Percentiles rank a stretch among this genome's conserved stretches.
These are phyloP conservation scores for Apamea anceps DNA, from an alignment of 2,888 invertebrate species.

Conservation along the genomic window DNA sequence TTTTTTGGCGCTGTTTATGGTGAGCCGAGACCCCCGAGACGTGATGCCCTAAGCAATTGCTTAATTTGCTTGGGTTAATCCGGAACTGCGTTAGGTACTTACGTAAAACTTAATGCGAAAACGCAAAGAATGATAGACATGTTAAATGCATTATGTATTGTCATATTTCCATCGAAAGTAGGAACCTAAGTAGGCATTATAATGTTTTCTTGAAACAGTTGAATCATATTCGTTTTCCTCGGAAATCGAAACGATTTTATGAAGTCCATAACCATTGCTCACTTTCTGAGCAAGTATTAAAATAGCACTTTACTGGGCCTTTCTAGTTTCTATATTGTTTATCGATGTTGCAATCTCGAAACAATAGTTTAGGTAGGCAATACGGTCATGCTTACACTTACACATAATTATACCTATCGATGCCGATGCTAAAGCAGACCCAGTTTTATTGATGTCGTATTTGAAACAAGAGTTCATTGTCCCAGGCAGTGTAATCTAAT, in stretches of 20 bases:
- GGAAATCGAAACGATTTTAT: not conserved
- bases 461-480: conserved; percentile 61
- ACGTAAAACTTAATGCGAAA: not conserved
- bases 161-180: conserved; percentile 7
- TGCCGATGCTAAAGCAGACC: conserved; percentile 32
- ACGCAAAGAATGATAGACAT: not conserved
- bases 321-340: conserved; percentile 32
- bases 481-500: conserved; percentile 43
- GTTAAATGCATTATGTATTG: not conserved
- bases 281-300: conserved; percentile 13
- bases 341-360: conserved; percentile 46
- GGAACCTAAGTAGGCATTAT: not conserved
- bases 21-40: too few relatives aligned
- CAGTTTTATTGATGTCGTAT: conserved; percentile 51
- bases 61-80: too few relatives aligned
- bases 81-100: not conserved
- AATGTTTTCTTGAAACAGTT: not conserved
- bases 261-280: conserved; percentile 12
- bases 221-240: conserved; percentile 8
- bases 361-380: conserved; percentile 42
- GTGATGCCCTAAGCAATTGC: too few relatives aligned
- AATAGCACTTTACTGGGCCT: conserved; percentile 11
- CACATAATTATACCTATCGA: conserved; percentile 25
- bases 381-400: conserved; percentile 23
- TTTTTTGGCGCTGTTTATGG: too few relatives aligned